Conservation (phyloP, 2,888 invertebrate genomes). For the Brachypterus glaber region DNA sequence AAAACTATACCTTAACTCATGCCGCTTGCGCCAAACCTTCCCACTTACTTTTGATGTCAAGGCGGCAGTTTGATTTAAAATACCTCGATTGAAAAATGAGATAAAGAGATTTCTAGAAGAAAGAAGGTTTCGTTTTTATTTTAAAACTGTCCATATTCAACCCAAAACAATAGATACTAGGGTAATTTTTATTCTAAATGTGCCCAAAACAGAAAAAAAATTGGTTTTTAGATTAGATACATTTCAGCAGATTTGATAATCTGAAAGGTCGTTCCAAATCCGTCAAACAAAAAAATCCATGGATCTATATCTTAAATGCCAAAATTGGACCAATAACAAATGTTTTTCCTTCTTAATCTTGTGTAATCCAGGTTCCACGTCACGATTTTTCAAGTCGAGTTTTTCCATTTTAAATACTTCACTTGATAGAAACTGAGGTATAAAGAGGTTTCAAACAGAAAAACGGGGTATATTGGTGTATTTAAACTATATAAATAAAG, state of each 20-base stretch:
- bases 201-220: neutral
- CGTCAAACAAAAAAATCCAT: conserved; percentile 5
- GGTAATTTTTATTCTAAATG: conserved; percentile 3
- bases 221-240: conserved; percentile 13
- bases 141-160: neutral
- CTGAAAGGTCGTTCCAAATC: conserved; percentile 23
- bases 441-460: too few relatives aligned
- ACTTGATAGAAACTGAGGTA: too few relatives aligned
- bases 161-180: conserved; percentile 7
- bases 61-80: too few relatives aligned
- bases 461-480: too few relatives aligned
- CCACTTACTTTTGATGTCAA: too few relatives aligned
- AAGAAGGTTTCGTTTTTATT: too few relatives aligned
- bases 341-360: conserved; percentile 21
- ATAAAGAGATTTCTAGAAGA: too few relatives aligned
- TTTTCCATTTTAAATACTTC: too few relatives aligned
- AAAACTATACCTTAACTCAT: too few relatives aligned
- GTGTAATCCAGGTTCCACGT: conserved; percentile 39
- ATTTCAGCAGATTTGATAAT: conserved; percentile 30
- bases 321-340: conserved; percentile 9
- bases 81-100: too few relatives aligned
- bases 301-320: conserved; percentile 12
- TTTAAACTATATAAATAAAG: neutral
- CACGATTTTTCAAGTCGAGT: too few relatives aligned
- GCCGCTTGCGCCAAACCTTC: too few relatives aligned